Evolutionary conservation across 2,113 vertebrate genomes (phyloP).

Genomic region (Laticauda colubrina): DNA sequence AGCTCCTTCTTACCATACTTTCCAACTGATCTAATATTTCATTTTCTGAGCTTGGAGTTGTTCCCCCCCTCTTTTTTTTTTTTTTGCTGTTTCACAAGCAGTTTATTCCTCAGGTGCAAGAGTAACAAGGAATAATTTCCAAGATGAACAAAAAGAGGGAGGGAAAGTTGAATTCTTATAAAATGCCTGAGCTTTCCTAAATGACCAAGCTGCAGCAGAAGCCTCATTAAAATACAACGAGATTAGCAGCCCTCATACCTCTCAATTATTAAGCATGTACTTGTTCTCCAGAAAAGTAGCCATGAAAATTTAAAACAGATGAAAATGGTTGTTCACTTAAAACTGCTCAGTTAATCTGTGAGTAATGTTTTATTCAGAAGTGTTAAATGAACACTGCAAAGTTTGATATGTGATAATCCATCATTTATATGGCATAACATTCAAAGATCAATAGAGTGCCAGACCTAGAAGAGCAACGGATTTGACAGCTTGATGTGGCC

Average conservation of each 20-base stretch:
- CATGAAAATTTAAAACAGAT: conserved; percentile 74
- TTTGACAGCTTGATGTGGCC: conserved; percentile 7
- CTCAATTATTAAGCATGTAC: conserved; percentile 73
- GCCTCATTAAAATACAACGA: conserved; percentile 66
- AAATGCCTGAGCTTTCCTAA: conserved; percentile 46
- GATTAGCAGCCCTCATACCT: conserved; percentile 64
- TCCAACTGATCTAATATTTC: neutral
- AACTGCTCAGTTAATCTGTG: conserved; percentile 71
- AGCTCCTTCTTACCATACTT: neutral
- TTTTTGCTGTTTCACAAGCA: conserved; percentile 30
- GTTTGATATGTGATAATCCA: conserved; percentile 59
- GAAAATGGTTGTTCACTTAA: conserved; percentile 72
- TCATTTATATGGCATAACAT: conserved; percentile 57
- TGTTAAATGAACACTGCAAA: conserved; percentile 63
- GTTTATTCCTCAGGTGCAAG: neutral
- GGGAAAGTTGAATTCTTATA: conserved; percentile 40
- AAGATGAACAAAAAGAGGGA: neutral
- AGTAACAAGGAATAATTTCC: conserved; percentile 41
- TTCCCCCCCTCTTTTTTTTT: neutral
- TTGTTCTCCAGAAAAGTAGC: conserved; percentile 73
- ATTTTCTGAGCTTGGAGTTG: neutral
- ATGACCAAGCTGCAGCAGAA: conserved; percentile 49
- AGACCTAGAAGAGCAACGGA: conserved; percentile 17
- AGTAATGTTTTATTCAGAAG: conserved; percentile 74
- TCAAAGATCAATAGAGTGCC: conserved; percentile 31